Evolutionary conservation across 1,140 invertebrate genomes (phyloP), one percentile per base, ranked within the genome.

Genomic region (Euura lappo): DNA sequence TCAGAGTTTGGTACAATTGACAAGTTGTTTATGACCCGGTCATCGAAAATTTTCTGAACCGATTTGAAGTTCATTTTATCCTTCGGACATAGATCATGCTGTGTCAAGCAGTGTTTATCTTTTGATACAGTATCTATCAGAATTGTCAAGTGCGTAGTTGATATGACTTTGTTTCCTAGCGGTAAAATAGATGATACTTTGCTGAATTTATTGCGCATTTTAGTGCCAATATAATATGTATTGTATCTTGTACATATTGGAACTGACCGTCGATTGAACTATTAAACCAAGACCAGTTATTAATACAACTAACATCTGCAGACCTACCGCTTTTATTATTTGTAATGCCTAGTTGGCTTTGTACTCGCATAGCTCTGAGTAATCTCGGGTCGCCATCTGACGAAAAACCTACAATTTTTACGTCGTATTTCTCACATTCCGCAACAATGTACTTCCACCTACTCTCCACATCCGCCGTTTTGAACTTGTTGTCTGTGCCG

Each of bases 51-150:
- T 74, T 71, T 76, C 11, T 67, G 2, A 70, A 74, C 73, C 4
- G 75, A 75, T 4, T 44, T 28, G 65, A 72, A 74, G 60, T 74
- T 77, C 76, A 75, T 77, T 73, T 74, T 74, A 67, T 74, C 71
- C 65, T 74, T 77, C 10, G 45, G 7, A n/a, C 42, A 68, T 28
- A 76, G 44, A 45, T 76, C 73, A 66, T 72, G 72, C 45, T 77
- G 44, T 42, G 60, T 74, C 69, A 75, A 74, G 42, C 44, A 69
- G 47, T 75, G 74, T 46, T 75, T 72, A 70, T 77, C 74, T 71
- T 71, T 74, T 0, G 46, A 68, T 11, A 74, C 42, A 13, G 28
- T 44, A 44, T 69, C 43, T 1, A 69, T 69, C 10, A 74, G 44
- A 64, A 70, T 65, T 65, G 13, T 65, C 65, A 73, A 69, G 46